Conservation (phyloP, 1,140 invertebrate species). For the Plodia interpunctella region DNA sequence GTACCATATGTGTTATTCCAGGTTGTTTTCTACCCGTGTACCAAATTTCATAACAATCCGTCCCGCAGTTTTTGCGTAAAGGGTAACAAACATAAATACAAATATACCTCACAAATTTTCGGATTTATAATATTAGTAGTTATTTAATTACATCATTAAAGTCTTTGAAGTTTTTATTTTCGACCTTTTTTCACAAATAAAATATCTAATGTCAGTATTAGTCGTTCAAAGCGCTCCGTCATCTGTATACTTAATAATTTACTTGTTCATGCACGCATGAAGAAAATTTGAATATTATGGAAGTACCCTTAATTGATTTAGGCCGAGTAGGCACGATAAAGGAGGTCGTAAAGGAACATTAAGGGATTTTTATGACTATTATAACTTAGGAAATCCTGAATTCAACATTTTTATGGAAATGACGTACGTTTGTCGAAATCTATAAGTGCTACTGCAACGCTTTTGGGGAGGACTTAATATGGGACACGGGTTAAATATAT, state of each 20-base stretch:
- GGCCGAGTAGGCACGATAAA: conserved; percentile 6
- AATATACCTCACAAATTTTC: no score
- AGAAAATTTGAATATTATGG: neutral
- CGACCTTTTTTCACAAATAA: neutral
- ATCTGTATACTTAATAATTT: neutral
- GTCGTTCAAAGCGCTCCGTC: neutral
- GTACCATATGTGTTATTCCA: no score
- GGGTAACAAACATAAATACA: no score
- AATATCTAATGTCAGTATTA: no score
- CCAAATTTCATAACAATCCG: no score
- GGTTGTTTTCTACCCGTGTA: no score
- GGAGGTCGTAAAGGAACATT: neutral
- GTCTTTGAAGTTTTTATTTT: no score
- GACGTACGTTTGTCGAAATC: conserved; percentile 3
- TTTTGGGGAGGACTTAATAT: no score
- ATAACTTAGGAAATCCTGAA: neutral
- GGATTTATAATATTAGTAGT: no score
- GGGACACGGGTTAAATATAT: no score
- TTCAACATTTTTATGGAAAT: conserved; percentile 4
- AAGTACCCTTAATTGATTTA: conserved; percentile 6
- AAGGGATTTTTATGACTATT: conserved; percentile 3
- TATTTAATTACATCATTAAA: no score
- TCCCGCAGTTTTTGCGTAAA: no score
- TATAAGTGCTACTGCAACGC: neutral
- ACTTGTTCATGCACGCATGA: neutral